A percentile compares a stretch with the other conserved stretches of the same genome.
Conservation (phyloP, 2,888 invertebrate species). For the Phaonia tiefii region DNA sequence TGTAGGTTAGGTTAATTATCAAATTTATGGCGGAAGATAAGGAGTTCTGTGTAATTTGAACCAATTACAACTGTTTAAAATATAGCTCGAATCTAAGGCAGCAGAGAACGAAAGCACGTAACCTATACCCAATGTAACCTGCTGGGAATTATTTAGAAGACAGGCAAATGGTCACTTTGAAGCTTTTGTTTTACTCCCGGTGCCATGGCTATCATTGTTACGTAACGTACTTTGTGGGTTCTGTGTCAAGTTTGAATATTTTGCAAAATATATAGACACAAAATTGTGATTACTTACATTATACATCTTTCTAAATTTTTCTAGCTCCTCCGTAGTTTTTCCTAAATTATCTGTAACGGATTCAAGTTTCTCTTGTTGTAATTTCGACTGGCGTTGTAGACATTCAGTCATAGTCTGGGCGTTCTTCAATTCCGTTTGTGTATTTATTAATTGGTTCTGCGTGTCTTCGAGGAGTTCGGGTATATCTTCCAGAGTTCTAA, state of each 20-base stretch:
- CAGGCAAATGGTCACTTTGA: no score
- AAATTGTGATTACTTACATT: constrained; percentile 71
- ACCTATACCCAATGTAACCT: no score
- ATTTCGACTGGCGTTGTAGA: constrained; percentile 73
- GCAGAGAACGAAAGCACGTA: no score
- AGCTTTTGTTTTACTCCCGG: no score
- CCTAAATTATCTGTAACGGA: constrained; percentile 73
- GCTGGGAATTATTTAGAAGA: no score
- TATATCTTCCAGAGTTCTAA: constrained; percentile 81
- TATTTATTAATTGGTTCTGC: constrained; percentile 74
- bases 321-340: constrained; percentile 74
- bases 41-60: no score
- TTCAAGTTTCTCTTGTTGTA: constrained; percentile 74
- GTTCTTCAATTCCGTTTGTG: constrained; percentile 74
- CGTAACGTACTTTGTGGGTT: no score
- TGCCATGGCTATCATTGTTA: no score
- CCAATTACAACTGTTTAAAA: no score
- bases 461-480: constrained; percentile 82
- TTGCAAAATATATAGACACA: not conserved
- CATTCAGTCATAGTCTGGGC: constrained; percentile 74
- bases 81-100: no score
- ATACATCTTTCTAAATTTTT: constrained; percentile 71
- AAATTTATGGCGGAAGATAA: no score
- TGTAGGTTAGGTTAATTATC: no score
- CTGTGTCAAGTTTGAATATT: not conserved